phyloP scores from a whole-genome alignment of 2,113 vertebrate species.

The Ciconia maguari region DNA sequence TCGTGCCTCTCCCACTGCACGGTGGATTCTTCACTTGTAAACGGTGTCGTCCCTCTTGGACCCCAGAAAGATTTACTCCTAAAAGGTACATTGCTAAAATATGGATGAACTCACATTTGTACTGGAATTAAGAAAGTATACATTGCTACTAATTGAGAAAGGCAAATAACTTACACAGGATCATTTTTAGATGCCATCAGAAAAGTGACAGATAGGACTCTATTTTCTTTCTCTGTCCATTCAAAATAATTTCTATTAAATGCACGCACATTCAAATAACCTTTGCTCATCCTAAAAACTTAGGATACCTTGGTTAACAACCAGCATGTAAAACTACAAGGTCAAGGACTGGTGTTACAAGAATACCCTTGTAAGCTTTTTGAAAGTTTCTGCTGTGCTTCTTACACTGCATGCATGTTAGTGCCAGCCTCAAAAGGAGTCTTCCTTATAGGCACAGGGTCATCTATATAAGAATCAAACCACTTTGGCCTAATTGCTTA shows the following conservation, averaged over 20 bases:
- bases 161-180: background rate
- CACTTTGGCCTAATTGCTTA: background rate
- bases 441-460: background rate
- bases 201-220: background rate
- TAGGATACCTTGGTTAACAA: background rate
- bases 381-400: background rate
- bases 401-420: background rate
- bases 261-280: background rate
- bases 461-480: background rate
- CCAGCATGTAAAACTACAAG: background rate
- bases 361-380: background rate
- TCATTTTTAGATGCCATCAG: background rate
- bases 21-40: background rate
- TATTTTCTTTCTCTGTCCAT: background rate
- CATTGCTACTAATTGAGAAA: background rate
- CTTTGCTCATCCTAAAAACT: background rate
- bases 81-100: background rate
- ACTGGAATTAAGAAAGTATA: background rate
- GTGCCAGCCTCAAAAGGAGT: background rate
- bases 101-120: background rate
- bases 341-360: background rate
- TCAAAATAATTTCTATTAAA: background rate
- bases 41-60: accelerated
- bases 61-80: background rate
- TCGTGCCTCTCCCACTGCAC: accelerated